Base-by-base conservation (phyloP, 1,140 invertebrate species). In the Spodoptera frugiperda region DNA sequence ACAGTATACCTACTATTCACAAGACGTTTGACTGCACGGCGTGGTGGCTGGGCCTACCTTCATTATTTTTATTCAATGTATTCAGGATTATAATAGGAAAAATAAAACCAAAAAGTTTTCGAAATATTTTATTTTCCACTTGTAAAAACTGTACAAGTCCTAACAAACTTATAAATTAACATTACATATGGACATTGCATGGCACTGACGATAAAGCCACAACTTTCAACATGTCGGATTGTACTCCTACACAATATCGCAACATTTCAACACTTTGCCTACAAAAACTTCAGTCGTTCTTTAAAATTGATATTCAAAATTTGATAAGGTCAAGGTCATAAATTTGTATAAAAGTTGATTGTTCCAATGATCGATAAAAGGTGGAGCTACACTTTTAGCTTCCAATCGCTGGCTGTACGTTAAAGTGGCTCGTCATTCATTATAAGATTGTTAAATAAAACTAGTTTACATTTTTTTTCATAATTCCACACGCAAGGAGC, bases 101-200 rank as follows among this genome's bases (percentile, higher is more conserved):
- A 73, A 49, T 49, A 61, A 73, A 73, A 17, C 5, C 55, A 61
- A 14, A n/a, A 73, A 5, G 11, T 61, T 73, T 73, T 73, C 89
- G 92, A 92, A 93, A 93, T 88, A 87, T 92, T 92, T 91, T 93
- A 92, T 93, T 93, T 67, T 91, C 90, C 90, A 93, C 89, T 93
- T 92, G 92, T 93, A 93, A 92, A 93, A 93, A 93, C 92, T 93
- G 92, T 93, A 93, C 92, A 93, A 92, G 90, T 93, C 88, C 91
- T 93, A 93, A 93, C 90, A 93, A 92, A 92, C 90, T 93, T 93
- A 93, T 86, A 93, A 84, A 93, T 61, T 92, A 89, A 92, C 84
- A 89, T 89, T 88, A 83, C 91, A 92, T 93, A 93, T 92, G 92
- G 92, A 93, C 89, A 89, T 91, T 89, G 83, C 90, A 93, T 93